phyloP scores from a whole-genome alignment of 2,888 invertebrate genomes.

The Empis stercorea region DNA sequence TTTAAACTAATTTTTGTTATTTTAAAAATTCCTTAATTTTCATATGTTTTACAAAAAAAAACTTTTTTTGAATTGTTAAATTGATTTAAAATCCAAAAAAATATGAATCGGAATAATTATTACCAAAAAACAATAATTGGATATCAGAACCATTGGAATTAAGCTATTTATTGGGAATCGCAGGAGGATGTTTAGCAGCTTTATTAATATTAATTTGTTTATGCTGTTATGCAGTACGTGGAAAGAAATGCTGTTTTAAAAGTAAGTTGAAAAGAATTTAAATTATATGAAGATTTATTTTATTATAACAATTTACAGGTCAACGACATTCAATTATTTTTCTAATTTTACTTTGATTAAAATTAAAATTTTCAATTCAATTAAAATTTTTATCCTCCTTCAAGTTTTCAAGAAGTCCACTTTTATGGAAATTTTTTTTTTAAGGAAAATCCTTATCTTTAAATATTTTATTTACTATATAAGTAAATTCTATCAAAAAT shows the following conservation, averaged over 20 bases:
- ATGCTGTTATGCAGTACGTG: slow-evolving; percentile 44
- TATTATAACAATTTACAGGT: no score
- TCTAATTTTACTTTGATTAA: no score
- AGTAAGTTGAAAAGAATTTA: slow-evolving; percentile 41
- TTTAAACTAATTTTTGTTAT: background rate
- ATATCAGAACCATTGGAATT: slow-evolving; percentile 46
- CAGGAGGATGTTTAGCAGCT: slow-evolving; percentile 42
- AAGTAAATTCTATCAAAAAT: no score
- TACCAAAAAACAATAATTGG: slow-evolving; percentile 29
- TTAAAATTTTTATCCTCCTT: no score
- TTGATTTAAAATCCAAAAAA: slow-evolving; percentile 2
- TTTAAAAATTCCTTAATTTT: background rate
- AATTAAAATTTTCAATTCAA: no score
- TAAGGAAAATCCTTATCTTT: no score
- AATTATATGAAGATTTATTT: no score
- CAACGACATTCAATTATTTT: no score
- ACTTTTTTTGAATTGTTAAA: slow-evolving; percentile 1
- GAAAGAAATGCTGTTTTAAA: slow-evolving; percentile 49
- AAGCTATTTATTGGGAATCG: slow-evolving; percentile 45
- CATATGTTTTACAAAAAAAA: background rate
- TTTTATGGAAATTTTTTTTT: no score
- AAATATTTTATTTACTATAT: no score
- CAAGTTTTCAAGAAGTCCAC: no score
- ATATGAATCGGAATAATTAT: background rate
- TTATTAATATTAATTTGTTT: slow-evolving; percentile 43